phyloP scores from a whole-genome alignment of 1,140 invertebrate genomes.

The Pissodes strobi region DNA sequence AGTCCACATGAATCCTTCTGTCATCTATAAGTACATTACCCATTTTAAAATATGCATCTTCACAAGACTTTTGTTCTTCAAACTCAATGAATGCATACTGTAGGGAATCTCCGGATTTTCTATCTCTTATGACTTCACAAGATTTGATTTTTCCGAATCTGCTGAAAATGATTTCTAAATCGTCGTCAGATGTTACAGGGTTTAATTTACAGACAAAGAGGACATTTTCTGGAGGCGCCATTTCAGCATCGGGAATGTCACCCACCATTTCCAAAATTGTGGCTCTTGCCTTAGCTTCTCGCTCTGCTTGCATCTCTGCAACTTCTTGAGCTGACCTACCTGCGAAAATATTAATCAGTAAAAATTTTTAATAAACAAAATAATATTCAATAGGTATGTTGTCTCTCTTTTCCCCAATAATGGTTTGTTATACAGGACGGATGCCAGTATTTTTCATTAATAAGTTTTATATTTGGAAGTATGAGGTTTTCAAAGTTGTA shows the following conservation, averaged over 20 bases:
- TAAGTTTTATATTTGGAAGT: too few relatives aligned
- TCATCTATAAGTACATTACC: conserved; percentile 99
- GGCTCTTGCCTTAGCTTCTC: conserved; percentile 94
- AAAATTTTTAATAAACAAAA: too few relatives aligned
- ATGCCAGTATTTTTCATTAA: too few relatives aligned
- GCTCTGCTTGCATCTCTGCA: conserved; percentile 84
- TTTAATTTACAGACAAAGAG: conserved; percentile 99
- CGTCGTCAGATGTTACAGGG: conserved; percentile 97
- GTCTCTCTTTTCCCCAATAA: too few relatives aligned
- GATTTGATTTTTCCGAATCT: conserved; percentile 92
- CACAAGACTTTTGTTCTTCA: conserved; percentile 91
- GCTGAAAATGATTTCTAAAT: conserved; percentile 97
- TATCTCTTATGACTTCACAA: conserved; percentile 97
- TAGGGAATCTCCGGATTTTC: conserved; percentile 89
- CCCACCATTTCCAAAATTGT: conserved; percentile 99
- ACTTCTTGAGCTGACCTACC: conserved; percentile 79
- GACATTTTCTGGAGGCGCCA: conserved; percentile 98
- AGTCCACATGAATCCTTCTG: conserved; percentile 95
- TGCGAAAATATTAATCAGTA: too few relatives aligned
- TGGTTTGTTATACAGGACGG: too few relatives aligned
- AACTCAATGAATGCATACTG: conserved; percentile 99
- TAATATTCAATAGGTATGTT: too few relatives aligned
- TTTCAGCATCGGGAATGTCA: conserved; percentile 95
- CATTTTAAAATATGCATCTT: conserved; percentile 99
- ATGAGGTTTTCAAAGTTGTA: too few relatives aligned